Conservation (phyloP, 2,888 invertebrate species). For the Oasisia sp. region DNA sequence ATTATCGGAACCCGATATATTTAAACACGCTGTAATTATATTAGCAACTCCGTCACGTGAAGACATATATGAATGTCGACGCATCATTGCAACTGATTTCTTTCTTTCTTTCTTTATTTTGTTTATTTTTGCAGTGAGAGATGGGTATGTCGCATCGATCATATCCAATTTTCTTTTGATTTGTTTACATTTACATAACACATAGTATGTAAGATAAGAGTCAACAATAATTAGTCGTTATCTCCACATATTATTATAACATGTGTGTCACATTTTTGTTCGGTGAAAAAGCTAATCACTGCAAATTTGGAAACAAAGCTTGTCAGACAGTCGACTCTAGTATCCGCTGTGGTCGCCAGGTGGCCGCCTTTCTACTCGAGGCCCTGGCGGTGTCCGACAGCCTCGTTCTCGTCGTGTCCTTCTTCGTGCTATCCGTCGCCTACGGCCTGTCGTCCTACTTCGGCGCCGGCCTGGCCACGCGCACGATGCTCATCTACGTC, state of each 20-base stretch:
- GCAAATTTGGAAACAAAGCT: neutral
- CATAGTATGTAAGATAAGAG: neutral
- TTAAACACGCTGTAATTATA: too few species aligned
- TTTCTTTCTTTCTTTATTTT: too few species aligned
- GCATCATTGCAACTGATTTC: too few species aligned
- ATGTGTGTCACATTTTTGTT: neutral
- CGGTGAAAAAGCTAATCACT: neutral
- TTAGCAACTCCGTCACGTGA: too few species aligned
- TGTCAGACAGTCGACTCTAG: neutral
- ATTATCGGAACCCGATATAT: too few species aligned
- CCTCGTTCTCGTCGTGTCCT: slow-evolving; percentile 34
- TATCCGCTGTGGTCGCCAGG: slow-evolving; percentile 25
- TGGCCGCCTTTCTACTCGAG: slow-evolving; percentile 41
- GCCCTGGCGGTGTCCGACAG: slow-evolving; percentile 41
- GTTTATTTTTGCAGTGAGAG: too few species aligned
- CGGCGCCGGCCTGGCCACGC: neutral
- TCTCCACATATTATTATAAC: neutral
- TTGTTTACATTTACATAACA: too few species aligned
- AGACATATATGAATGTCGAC: too few species aligned
- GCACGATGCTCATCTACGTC: slow-evolving; percentile 28
- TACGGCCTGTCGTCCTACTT: slow-evolving; percentile 36
- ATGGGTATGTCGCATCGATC: neutral
- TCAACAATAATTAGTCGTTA: neutral
- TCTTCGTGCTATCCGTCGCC: slow-evolving; percentile 36
- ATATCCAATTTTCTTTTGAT: too few species aligned